Conservation (phyloP, 2,797 vertebrate genomes). For the Myotis pilosus region DNA sequence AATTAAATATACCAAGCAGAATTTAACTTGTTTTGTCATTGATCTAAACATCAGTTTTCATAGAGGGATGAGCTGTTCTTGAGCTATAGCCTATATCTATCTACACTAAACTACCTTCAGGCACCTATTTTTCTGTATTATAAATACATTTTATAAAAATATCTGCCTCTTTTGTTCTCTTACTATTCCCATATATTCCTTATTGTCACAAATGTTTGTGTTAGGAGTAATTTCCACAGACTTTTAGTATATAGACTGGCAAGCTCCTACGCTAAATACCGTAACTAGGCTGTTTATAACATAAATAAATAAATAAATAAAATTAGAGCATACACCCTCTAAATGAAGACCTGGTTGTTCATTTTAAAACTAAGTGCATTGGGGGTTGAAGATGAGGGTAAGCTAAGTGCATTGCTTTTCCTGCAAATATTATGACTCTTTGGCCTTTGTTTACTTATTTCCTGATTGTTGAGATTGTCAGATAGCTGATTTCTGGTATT, state of each 20-base stretch:
- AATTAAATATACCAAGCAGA: not conserved
- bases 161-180: not conserved
- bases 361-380: constrained; percentile 26
- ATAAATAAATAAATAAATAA: not conserved
- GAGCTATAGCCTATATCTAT: not conserved
- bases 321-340: not conserved
- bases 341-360: not conserved
- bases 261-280: not conserved
- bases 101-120: not conserved
- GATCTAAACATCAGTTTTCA: constrained; percentile 20
- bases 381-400: not conserved
- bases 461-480: not conserved
- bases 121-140: constrained; percentile 10
- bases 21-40: constrained; percentile 11
- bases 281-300: not conserved
- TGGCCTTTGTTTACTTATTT: not conserved
- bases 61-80: constrained; percentile 8
- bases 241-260: not conserved
- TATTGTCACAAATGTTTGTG: not conserved
- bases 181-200: constrained; percentile 11
- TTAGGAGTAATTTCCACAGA: not conserved
- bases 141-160: constrained; percentile 48
- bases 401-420: not conserved
- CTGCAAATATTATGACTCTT: constrained; percentile 15
- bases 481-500: not conserved